Percentiles rank a stretch among this genome's conserved stretches.
These are phyloP conservation scores for Zapus hudsonius DNA, from an alignment of 2,113 vertebrate genomes.

Conservation along the genomic window DNA sequence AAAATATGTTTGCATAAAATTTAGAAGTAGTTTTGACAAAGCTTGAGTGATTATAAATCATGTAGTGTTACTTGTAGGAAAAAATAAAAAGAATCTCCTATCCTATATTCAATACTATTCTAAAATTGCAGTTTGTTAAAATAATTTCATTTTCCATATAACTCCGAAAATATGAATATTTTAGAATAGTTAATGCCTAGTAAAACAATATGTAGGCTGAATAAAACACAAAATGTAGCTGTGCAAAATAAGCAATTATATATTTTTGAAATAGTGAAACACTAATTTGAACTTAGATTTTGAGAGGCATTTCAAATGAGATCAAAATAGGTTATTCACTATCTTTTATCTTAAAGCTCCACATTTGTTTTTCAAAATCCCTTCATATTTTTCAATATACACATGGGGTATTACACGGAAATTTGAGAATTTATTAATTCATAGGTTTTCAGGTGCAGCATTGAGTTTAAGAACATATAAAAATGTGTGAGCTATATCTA, in stretches of 20 bases:
- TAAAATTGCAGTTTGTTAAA: conserved; percentile 19
- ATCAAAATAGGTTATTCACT: background rate
- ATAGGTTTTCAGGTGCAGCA: background rate
- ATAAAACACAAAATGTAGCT: background rate
- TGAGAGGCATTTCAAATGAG: background rate
- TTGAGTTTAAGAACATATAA: background rate
- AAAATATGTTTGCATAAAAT: too few species aligned
- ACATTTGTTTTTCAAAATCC: background rate
- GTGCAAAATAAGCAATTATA: background rate
- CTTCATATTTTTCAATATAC: too few species aligned
- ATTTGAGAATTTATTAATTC: background rate
- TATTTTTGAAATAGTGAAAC: background rate
- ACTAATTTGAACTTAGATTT: background rate
- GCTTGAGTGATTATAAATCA: too few species aligned
- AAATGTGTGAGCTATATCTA: too few species aligned
- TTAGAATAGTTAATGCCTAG: background rate
- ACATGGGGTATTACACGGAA: background rate
- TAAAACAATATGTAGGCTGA: background rate
- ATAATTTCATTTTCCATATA: background rate
- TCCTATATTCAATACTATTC: background rate
- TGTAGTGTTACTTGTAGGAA: background rate
- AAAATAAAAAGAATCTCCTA: background rate
- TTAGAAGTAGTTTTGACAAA: too few species aligned
- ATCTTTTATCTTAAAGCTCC: background rate
- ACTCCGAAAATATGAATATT: background rate